phyloP scores from a whole-genome alignment of 2,888 invertebrate species.

The Mythimna loreyi region DNA sequence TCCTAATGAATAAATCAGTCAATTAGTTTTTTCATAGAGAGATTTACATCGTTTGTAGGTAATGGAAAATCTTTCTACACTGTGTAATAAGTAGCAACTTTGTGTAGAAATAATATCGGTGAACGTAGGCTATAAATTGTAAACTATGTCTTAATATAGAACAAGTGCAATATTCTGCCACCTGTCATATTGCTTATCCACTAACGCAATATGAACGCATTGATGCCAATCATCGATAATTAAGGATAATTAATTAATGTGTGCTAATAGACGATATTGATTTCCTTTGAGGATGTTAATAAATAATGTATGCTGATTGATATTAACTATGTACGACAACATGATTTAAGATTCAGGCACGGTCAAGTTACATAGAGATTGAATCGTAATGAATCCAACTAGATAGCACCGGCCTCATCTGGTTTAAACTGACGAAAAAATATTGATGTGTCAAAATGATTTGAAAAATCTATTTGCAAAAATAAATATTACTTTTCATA shows the following conservation, averaged over 20 bases:
- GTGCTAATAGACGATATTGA: slow-evolving; percentile 25
- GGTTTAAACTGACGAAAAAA: no score
- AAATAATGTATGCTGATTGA: background rate
- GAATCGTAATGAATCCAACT: background rate
- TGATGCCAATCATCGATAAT: slow-evolving; percentile 39
- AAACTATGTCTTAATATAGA: slow-evolving; percentile 25
- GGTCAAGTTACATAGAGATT: background rate
- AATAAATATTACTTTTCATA: no score
- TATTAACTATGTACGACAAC: background rate
- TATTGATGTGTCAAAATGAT: no score
- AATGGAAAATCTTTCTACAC: background rate
- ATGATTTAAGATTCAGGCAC: background rate
- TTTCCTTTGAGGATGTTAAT: slow-evolving; percentile 16
- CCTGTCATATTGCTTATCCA: slow-evolving; percentile 22
- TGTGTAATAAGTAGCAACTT: slow-evolving; percentile 8
- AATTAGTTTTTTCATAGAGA: background rate
- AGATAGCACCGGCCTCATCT: no score
- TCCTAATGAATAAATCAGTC: background rate
- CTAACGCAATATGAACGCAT: slow-evolving; percentile 37
- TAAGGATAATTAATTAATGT: slow-evolving; percentile 45
- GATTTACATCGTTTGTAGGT: background rate
- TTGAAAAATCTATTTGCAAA: no score
- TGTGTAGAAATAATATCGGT: slow-evolving; percentile 12
- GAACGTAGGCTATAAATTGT: slow-evolving; percentile 14
- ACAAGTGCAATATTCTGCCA: slow-evolving; percentile 18